Evolutionary conservation across 2,797 vertebrate species (phyloP).

Genomic region (Threskiornis aethiopicus): DNA sequence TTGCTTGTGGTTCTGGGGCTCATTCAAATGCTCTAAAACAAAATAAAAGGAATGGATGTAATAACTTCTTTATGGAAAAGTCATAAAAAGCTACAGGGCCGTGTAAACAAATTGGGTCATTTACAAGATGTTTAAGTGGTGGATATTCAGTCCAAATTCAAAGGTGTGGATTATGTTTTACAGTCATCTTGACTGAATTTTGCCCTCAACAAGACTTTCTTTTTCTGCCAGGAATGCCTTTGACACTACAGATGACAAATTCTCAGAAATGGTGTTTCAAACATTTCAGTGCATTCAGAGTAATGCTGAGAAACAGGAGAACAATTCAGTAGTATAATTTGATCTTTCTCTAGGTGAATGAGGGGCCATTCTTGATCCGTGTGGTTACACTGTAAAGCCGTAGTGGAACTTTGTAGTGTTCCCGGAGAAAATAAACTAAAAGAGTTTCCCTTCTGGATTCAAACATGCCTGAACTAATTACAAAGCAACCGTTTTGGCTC

Average conservation of each 20-base stretch:
- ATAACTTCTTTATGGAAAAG: constrained; percentile 79
- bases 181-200: constrained; percentile 35
- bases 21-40: constrained; percentile 73
- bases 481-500: constrained; percentile 67
- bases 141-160: constrained; percentile 64
- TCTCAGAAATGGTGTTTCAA: not conserved
- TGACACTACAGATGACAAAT: not conserved
- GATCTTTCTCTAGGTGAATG: not conserved
- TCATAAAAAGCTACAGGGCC: constrained; percentile 73
- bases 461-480: constrained; percentile 68
- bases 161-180: constrained; percentile 64
- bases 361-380: not conserved
- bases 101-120: constrained; percentile 79
- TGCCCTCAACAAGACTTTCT: constrained; percentile 33
- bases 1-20: constrained; percentile 76
- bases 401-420: constrained; percentile 48
- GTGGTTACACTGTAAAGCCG: not conserved
- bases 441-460: constrained; percentile 65
- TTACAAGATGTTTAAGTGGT: constrained; percentile 73
- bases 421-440: constrained; percentile 34
- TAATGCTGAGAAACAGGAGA: not conserved
- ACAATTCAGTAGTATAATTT: not conserved
- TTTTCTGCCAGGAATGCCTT: not conserved
- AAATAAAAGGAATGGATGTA: constrained; percentile 78
- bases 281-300: not conserved